Evolutionary conservation across 2,113 vertebrate species (phyloP).

Genomic region (Elaphurus davidianus): DNA sequence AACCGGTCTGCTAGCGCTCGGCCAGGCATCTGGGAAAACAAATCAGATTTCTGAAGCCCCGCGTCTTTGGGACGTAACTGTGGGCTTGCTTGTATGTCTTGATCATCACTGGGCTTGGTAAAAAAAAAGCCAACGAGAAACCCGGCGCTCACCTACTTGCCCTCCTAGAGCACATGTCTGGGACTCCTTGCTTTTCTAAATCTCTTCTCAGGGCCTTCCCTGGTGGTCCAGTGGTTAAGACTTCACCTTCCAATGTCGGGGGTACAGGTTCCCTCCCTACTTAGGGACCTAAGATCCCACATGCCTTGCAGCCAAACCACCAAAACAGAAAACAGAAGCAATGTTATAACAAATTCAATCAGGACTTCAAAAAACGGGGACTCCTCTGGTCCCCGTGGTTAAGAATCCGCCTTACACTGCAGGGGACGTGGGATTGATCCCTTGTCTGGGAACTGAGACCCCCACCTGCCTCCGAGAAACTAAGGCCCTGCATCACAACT

Average conservation of each 20-base stretch:
- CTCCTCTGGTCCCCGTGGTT: not conserved
- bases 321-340: not conserved
- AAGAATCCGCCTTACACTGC: not conserved
- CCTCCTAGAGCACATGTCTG: not conserved
- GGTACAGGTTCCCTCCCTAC: not conserved
- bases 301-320: not conserved
- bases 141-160: not conserved
- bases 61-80: not conserved
- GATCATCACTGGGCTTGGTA: not conserved
- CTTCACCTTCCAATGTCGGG: not conserved
- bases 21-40: not conserved
- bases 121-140: not conserved
- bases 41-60: not conserved
- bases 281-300: not conserved
- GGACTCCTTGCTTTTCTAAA: not conserved
- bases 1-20: not conserved
- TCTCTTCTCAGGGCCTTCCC: not conserved
- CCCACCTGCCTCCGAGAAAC: not conserved
- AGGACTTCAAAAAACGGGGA: not conserved
- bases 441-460: not conserved
- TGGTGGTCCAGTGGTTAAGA: not conserved
- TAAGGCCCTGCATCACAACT: not conserved
- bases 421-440: accelerated
- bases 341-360: not conserved
- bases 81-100: not conserved